Conservation (phyloP, 2,888 invertebrate genomes). For the Emmelina monodactyla region DNA sequence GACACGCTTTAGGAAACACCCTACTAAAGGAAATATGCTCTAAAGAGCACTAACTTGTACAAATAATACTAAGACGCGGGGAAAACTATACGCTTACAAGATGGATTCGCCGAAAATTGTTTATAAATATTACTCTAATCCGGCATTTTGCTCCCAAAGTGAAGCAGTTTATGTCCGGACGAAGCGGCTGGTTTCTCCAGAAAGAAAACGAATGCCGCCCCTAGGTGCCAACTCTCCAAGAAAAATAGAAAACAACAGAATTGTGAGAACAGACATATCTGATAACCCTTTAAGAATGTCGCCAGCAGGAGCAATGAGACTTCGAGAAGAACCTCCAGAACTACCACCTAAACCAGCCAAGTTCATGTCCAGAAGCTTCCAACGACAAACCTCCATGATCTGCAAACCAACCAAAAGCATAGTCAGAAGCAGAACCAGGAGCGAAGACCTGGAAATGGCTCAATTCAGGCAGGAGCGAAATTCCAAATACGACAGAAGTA, state of each 20-base stretch:
- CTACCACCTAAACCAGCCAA: slow-evolving; percentile 51
- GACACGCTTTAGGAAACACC: slow-evolving; percentile 33
- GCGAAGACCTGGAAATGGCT: slow-evolving; percentile 59
- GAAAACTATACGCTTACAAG: slow-evolving; percentile 31
- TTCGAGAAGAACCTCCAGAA: slow-evolving; percentile 46
- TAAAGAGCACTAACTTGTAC: slow-evolving; percentile 17
- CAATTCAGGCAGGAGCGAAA: slow-evolving; percentile 36
- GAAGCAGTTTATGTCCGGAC: slow-evolving; percentile 59
- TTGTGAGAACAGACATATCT: slow-evolving; percentile 52
- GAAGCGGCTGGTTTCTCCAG: slow-evolving; percentile 34
- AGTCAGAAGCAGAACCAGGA: slow-evolving; percentile 35
- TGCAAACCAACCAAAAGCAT: slow-evolving; percentile 53
- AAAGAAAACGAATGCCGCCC: slow-evolving; percentile 42
- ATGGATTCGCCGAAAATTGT: slow-evolving; percentile 63
- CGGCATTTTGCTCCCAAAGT: slow-evolving; percentile 81
- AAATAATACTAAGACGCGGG: slow-evolving; percentile 12
- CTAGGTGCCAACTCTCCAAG: slow-evolving; percentile 55
- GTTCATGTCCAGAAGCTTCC: slow-evolving; percentile 40
- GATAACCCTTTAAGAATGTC: slow-evolving; percentile 53
- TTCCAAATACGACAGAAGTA: slow-evolving; percentile 35
- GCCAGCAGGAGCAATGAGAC: slow-evolving; percentile 27
- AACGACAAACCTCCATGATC: slow-evolving; percentile 51
- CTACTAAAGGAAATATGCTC: slow-evolving; percentile 31
- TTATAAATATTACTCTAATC: slow-evolving; percentile 77
- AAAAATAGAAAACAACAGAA: slow-evolving; percentile 39